Evolutionary conservation across 2,113 vertebrate genomes (phyloP).

Genomic region (Setophaga kirtlandii): DNA sequence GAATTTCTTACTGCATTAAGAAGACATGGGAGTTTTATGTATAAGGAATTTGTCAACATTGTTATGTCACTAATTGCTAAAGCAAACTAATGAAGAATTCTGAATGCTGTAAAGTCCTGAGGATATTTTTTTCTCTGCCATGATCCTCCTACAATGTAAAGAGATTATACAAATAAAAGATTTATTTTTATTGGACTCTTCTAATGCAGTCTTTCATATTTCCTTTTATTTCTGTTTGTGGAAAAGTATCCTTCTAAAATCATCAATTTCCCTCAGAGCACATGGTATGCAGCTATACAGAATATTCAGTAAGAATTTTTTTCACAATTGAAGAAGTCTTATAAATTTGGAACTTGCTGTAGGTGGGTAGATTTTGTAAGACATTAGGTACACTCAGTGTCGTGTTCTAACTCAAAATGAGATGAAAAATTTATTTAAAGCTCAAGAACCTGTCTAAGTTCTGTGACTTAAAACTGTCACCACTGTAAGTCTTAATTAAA

Average conservation of each 20-base stretch:
- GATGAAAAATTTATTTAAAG: not conserved
- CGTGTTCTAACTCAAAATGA: not conserved
- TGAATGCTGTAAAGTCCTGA: not conserved
- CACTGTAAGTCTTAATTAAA: not conserved
- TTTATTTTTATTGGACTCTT: not conserved
- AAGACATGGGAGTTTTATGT: fast-evolving
- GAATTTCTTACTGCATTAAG: not conserved
- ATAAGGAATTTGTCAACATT: not conserved
- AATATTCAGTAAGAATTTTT: not conserved
- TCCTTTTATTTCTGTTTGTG: not conserved
- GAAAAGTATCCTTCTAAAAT: not conserved
- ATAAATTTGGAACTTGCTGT: not conserved
- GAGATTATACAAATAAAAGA: not conserved
- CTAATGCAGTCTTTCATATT: not conserved
- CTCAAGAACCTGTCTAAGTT: not conserved
- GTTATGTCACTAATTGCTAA: not conserved
- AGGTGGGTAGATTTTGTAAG: not conserved
- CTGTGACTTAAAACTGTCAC: not conserved
- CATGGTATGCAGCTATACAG: not conserved
- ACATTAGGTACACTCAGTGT: not conserved
- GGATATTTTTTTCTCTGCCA: not conserved
- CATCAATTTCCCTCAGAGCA: not conserved
- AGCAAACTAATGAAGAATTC: not conserved
- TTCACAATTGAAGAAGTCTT: not conserved
- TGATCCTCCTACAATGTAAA: not conserved